Base-by-base conservation (phyloP, 1,140 invertebrate genomes). In the Eubasilissa regina region DNA sequence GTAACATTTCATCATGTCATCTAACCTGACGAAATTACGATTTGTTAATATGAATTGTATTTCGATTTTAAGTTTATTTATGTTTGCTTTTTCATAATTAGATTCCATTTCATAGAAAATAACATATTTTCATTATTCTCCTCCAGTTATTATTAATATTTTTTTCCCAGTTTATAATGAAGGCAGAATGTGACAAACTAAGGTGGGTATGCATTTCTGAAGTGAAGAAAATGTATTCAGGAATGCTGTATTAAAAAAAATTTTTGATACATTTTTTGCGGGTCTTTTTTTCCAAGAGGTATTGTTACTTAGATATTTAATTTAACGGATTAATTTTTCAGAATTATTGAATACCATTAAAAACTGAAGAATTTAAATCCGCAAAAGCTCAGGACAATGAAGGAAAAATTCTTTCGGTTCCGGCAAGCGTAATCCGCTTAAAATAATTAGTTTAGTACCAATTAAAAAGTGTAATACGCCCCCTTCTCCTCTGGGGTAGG, bases 341-440 rank as follows among this genome's bases (percentile, higher is more conserved):
- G 1, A 15, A 58, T 10, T 15, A 8, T 15, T 21, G 12, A 15
- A 58, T 11, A 17, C 12, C 1, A 58, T 58, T 56, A 1, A 21
- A 21, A 58, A 58, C 55, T 58, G 8, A 58, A 15, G 7, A 58
- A 58, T 3, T 10, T 19, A 10, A 58, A 15, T 58, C 15, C 9
- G 3, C 17, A 21, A 19, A 10, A 19, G 21, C 25, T n/a, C 25
- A n/a, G 13, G 35, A 13, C 60, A n/a, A 13, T 4, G 11, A 43
- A 43, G 60, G 12, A 64, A 13, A 43, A 58, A 35, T 35, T 35
- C 19, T 25, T 64, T 64, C 12, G 60, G 13, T 25, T 64, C 35
- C 60, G 60, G 35, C 60, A 64, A 35, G 10, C 25, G 60, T 64
- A 64, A 64, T 64, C 60, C 60, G 60, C 60, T 25, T 64, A 64